Evolutionary conservation across 2,113 vertebrate genomes (phyloP).

Genomic region (Entosphenus tridentatus): DNA sequence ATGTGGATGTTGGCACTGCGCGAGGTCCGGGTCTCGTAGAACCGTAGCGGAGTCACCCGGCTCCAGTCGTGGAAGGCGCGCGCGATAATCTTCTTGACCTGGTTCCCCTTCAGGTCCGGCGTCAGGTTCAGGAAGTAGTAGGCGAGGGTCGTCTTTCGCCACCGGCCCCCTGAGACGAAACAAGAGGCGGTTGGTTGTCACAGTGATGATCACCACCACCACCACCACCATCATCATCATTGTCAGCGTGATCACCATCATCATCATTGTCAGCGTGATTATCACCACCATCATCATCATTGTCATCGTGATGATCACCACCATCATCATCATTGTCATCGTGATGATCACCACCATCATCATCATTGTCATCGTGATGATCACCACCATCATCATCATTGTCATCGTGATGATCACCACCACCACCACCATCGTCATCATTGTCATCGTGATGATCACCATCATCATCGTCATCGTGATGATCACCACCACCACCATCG

Average conservation of each 20-base stretch:
- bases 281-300: not conserved
- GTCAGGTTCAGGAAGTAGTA: slow-evolving; percentile 45
- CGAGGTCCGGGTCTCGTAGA: slow-evolving; percentile 32
- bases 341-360: not conserved
- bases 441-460: too few species aligned
- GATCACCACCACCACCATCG: too few species aligned
- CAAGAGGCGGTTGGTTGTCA: not conserved
- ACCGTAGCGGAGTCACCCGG: slow-evolving; percentile 29
- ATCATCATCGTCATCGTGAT: too few species aligned
- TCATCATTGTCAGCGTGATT: not conserved
- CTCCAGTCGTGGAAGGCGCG: slow-evolving; percentile 54
- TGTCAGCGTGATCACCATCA: not conserved
- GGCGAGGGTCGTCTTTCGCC: slow-evolving; percentile 44
- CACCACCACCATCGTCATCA: too few species aligned
- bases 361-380: not conserved
- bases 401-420: too few species aligned
- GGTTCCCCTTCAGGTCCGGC: slow-evolving; percentile 24
- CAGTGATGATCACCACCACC: not conserved
- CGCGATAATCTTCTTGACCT: slow-evolving; percentile 24
- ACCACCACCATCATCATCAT: not conserved
- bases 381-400: too few species aligned
- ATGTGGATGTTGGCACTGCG: slow-evolving; percentile 37
- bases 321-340: not conserved
- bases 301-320: not conserved
- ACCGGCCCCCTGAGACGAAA: slow-evolving; percentile 24